Evolutionary conservation across 2,797 vertebrate genomes (phyloP), one percentile per base, ranked within the genome.

Genomic region (Eurystomus glaucurus): DNA sequence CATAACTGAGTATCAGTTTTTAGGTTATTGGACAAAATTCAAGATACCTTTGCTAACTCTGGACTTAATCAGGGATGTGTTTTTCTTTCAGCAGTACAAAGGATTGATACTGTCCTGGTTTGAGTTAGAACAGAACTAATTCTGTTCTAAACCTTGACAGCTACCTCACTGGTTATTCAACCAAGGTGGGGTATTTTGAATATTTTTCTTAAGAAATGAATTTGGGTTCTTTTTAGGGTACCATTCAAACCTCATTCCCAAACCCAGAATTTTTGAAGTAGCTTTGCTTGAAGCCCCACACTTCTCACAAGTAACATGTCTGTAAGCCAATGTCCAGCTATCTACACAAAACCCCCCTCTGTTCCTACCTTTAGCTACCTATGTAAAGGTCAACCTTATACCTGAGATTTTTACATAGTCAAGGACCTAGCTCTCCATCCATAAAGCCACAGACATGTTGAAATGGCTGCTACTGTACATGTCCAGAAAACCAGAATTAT

Each of bases 121-220:
- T 31, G 52, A 54, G 29, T 26, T 31, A 31, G 52, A 31, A 54
- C 29, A 54, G 52, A 54, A 54, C 52, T 31, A 54, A 54, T 31
- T 19, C 52, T 54, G 29, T 31, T 54, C 29, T 54, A 31, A 54
- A 54, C 52, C 29, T 54, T 54, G 26, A 54, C 52, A 54, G 52
- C 52, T 85, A 29, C 13, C 5, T 55, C 10, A 11, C 21, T 28
- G 21, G 5, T 5, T 71, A 51, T 71, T n/a, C 17, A 79, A 4
- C 2, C 6, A 29, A 54, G 1, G 0, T 57, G 11, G 6, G 1
- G 0, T 37, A 65, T 62, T 78, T 64, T 25, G 1, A 21, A 46
- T 19, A 20, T 52, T 91, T 90, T 86, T 26, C 6, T 52, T n/a
- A 58, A 62, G 31, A 85, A 62, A 5, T 17, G 11, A 37, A 25